Base-by-base conservation (phyloP, 2,113 vertebrate genomes). In the Taurulus bubalis region DNA sequence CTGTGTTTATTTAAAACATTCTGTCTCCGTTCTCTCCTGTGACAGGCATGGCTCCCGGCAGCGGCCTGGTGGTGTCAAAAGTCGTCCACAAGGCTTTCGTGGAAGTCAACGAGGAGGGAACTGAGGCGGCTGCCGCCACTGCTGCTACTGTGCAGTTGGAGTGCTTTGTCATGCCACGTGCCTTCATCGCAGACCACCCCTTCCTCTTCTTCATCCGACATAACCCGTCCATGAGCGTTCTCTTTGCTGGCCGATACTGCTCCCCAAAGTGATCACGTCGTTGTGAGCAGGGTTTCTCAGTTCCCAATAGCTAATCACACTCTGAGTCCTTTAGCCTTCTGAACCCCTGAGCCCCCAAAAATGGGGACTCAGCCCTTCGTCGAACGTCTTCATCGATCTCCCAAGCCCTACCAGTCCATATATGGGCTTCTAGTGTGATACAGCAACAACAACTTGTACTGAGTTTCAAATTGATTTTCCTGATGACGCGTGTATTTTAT, bases 41-140 rank as follows among this genome's bases (percentile, higher is more conserved):
- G 14, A 65, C 87, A 99, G 94, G 94, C 71, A 97, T 98, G 95
- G 96, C 96, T 45, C 80, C 38, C 0, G 88, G 34, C n/a, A 91
- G 94, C 1, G 90, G 96, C 63, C 90, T 99, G 63, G 88, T 90
- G 11, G 79, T 98, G 80, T 98, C 96, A 10, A 76, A 96, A 34
- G 94, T 98, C 38, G 87, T 97, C 84, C 97, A 98, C 89, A 97
- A 97, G 85, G 91, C 97, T 49, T 97, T 97, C 36, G 90, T 97
- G 51, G 97, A 98, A 45, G 94, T 99, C 66, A 98, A 95, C 10
- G 97, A 99, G 83, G 95, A 97, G 85, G 97, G 97, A 14, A 98
- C 96, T 0, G 96, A 98, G 84, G 97, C 97, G 0, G 92, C 96
- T 0, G 97, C 94, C 9, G 95, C 95, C 55, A 96, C 96, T 1